A percentile compares a stretch with the other conserved stretches of the same genome.
Conservation (phyloP, 2,113 vertebrate species). For the Vicugna pacos region DNA sequence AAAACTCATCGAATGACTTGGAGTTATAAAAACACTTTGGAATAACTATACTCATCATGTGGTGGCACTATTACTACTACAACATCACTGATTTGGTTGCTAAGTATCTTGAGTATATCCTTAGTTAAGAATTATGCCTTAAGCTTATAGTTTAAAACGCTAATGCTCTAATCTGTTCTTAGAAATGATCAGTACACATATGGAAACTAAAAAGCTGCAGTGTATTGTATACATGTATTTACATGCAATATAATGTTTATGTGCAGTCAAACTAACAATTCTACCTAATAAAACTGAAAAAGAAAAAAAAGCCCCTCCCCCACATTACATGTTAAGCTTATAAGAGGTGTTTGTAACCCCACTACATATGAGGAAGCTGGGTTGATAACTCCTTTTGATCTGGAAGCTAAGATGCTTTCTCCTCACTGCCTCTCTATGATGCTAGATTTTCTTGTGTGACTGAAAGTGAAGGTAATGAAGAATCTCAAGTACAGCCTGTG, state of each 20-base stretch:
- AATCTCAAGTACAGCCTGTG: no score
- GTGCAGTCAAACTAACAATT: no score
- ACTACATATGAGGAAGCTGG: not conserved
- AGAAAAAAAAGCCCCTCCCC: no score
- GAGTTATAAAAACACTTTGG: not conserved
- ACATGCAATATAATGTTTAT: no score
- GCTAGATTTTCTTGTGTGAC: no score
- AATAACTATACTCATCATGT: not conserved
- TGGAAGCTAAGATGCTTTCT: not conserved
- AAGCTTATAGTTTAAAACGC: not conserved
- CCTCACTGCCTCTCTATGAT: not conserved
- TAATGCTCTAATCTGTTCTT: no score
- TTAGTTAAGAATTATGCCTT: not conserved
- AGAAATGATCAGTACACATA: no score
- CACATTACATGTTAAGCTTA: not conserved
- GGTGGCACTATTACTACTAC: not conserved
- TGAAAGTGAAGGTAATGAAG: not conserved
- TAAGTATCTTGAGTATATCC: not conserved
- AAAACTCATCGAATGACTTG: not conserved
- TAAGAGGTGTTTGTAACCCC: not conserved
- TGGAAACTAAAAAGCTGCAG: no score
- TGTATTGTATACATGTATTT: no score
- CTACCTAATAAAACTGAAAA: no score
- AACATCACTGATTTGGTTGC: not conserved
- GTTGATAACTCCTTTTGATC: not conserved